These are phyloP conservation scores for Bombus superbus DNA, from an alignment of 1,140 invertebrate genomes.

Conservation along the genomic window DNA sequence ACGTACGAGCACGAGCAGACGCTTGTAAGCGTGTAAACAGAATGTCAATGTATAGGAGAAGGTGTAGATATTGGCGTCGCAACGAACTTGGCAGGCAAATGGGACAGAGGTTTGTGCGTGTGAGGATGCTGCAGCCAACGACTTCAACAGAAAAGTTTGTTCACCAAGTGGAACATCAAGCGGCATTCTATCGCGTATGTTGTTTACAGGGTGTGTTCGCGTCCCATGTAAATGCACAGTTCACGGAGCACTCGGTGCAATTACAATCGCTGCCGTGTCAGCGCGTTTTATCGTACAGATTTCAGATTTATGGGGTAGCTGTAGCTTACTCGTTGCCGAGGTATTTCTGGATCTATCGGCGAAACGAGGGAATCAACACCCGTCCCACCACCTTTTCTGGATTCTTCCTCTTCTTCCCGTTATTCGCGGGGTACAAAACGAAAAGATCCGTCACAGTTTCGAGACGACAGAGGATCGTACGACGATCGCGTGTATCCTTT, in stretches of 20 bases:
- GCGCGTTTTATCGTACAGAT: slow-evolving; percentile 61
- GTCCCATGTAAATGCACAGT: slow-evolving; percentile 61
- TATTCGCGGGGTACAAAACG: not conserved
- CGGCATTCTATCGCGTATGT: slow-evolving; percentile 41
- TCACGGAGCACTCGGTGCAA: slow-evolving; percentile 64
- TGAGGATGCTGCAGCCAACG: not conserved
- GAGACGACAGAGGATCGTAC: not conserved
- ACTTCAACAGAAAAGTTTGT: slow-evolving; percentile 57
- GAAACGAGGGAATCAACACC: slow-evolving; percentile 38
- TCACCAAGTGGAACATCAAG: slow-evolving; percentile 6
- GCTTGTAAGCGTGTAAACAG: slow-evolving; percentile 22
- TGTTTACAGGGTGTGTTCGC: slow-evolving; percentile 39
- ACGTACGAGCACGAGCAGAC: not conserved
- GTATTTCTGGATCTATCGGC: slow-evolving; percentile 49
- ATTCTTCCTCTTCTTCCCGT: not conserved
- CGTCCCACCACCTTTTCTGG: not conserved
- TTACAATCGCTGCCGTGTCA: slow-evolving; percentile 61
- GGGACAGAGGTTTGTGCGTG: not conserved
- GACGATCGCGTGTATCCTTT: not conserved
- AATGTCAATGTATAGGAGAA: not conserved
- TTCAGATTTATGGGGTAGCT: slow-evolving; percentile 57
- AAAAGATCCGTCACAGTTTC: not conserved
- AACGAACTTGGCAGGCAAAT: not conserved
- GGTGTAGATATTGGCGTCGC: slow-evolving; percentile 1
- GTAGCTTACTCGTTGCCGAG: not conserved